Conservation (phyloP, 2,113 vertebrate species). For the Coptodon bakossiorum region DNA sequence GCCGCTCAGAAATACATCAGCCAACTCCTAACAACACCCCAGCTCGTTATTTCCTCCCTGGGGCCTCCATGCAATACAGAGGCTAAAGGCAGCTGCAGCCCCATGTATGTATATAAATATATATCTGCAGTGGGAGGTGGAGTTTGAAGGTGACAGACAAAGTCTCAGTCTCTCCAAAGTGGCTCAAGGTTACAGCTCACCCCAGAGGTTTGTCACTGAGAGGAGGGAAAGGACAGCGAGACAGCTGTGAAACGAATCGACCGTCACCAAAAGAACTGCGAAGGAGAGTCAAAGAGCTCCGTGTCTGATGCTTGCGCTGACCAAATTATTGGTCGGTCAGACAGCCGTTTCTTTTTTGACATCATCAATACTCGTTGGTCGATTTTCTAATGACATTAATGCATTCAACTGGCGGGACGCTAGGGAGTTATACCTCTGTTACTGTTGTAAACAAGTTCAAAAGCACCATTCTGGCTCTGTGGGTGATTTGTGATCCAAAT, state of each 20-base stretch:
- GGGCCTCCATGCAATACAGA: conserved; percentile 1
- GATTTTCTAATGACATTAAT: not conserved
- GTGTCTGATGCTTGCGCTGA: not conserved
- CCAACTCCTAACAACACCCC: conserved; percentile 17
- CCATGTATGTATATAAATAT: not conserved
- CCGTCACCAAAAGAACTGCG: not conserved
- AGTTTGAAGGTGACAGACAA: conserved; percentile 59
- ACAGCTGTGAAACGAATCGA: conserved; percentile 44
- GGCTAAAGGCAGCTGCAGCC: conserved; percentile 24
- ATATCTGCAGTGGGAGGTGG: conserved; percentile 15
- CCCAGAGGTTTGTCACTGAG: conserved; percentile 19
- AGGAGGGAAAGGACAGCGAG: conserved; percentile 37
- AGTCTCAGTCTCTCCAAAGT: conserved; percentile 48
- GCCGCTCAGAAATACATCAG: conserved; percentile 34
- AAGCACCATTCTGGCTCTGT: not conserved
- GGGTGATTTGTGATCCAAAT: not conserved
- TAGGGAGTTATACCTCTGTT: not conserved
- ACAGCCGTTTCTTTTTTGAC: not conserved
- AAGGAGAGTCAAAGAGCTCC: not conserved
- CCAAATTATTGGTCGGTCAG: not conserved
- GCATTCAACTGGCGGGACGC: not conserved
- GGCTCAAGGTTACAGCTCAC: conserved; percentile 55
- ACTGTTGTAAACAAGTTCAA: not conserved
- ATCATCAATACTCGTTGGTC: not conserved
- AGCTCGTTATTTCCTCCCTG: conserved; percentile 31